Conservation (phyloP, 2,888 invertebrate species). For the Gisinianus flammeolus region DNA sequence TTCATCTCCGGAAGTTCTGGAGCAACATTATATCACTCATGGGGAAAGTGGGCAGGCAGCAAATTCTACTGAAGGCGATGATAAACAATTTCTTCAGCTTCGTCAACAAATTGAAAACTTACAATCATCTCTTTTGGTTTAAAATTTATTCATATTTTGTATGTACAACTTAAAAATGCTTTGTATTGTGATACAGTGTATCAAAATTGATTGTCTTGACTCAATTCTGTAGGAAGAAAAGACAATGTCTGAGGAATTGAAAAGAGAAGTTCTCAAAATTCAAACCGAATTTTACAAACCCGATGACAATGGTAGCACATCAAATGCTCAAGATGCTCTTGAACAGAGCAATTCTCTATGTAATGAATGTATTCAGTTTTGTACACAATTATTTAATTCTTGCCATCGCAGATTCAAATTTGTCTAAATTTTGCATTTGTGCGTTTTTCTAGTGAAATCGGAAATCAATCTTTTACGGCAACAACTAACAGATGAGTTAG, state of each 20-base stretch:
- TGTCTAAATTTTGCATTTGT: background rate
- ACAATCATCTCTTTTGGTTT: slow-evolving; percentile 59
- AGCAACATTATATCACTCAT: slow-evolving; percentile 60
- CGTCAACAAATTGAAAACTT: slow-evolving; percentile 62
- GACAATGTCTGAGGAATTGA: slow-evolving; percentile 62
- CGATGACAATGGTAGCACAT: slow-evolving; percentile 46
- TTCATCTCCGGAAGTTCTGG: slow-evolving; percentile 63
- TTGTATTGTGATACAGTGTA: too few relatives aligned
- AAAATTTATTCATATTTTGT: background rate
- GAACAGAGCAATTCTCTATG: slow-evolving; percentile 64
- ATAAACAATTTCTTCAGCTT: slow-evolving; percentile 61
- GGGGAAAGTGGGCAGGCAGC: slow-evolving; percentile 1
- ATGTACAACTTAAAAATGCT: background rate
- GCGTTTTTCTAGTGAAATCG: slow-evolving; percentile 19
- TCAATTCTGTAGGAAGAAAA: slow-evolving; percentile 60
- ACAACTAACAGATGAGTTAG: slow-evolving; percentile 61
- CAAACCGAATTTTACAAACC: slow-evolving; percentile 59
- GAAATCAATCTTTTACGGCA: slow-evolving; percentile 52
- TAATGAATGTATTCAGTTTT: slow-evolving; percentile 55
- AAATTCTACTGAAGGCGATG: slow-evolving; percentile 55
- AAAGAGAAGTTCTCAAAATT: slow-evolving; percentile 62
- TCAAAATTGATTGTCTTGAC: background rate
- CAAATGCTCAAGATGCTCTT: slow-evolving; percentile 63
- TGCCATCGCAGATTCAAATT: background rate
- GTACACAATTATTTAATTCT: background rate